These are phyloP conservation scores for Germaria angustata DNA, from an alignment of 2,888 invertebrate species.

Conservation along the genomic window DNA sequence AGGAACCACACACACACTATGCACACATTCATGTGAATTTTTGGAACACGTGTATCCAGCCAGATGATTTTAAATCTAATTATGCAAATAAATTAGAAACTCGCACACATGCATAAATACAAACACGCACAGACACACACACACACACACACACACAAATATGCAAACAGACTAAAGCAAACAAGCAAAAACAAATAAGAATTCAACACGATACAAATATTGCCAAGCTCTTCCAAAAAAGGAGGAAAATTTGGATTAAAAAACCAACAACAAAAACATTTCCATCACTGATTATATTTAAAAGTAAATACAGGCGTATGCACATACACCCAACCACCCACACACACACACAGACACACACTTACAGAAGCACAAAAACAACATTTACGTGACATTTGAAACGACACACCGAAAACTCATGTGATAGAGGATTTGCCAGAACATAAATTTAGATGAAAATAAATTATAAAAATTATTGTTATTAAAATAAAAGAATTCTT, in stretches of 20 bases:
- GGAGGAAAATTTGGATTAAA: not conserved
- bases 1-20: not conserved
- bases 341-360: not conserved
- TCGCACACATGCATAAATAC: not conserved
- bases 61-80: conserved; percentile 48
- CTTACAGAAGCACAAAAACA: not conserved
- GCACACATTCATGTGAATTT: not conserved
- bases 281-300: conserved; percentile 10
- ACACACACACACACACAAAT: not conserved
- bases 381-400: conserved; percentile 36
- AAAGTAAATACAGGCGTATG: conserved; percentile 1
- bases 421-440: conserved; percentile 6
- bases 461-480: not conserved
- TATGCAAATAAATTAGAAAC: conserved; percentile 53
- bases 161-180: not conserved
- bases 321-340: not conserved
- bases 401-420: not conserved
- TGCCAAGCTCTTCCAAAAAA: conserved; percentile 8
- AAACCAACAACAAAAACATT: not conserved
- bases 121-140: not conserved
- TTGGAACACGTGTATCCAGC: conserved; percentile 13
- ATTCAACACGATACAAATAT: not conserved
- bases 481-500: not conserved
- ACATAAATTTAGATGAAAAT: not conserved
- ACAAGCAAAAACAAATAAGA: conserved; percentile 5